Percentiles rank a stretch among this genome's conserved stretches.
These are phyloP conservation scores for Callyntrura guangdongensis DNA, from an alignment of 2,888 invertebrate species.

Conservation along the genomic window DNA sequence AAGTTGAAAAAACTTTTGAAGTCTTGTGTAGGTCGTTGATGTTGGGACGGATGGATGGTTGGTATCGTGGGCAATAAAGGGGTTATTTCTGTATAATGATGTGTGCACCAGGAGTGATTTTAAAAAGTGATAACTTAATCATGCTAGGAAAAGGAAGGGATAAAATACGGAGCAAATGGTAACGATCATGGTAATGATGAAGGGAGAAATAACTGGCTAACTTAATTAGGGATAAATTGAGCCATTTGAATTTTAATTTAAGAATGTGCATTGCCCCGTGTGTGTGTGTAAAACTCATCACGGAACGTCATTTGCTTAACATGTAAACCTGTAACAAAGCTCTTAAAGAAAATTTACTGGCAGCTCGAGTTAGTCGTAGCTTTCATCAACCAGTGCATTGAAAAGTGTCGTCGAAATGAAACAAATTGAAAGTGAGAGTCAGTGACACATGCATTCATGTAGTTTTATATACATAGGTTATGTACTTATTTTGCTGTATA, in stretches of 20 bases:
- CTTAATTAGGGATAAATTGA: conserved; percentile 51
- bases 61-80: conserved; percentile 25
- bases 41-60: neutral
- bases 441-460: too few relatives aligned
- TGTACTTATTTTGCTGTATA: too few relatives aligned
- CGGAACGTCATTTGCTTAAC: too few relatives aligned
- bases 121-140: conserved; percentile 55
- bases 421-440: too few relatives aligned
- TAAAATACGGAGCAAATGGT: neutral
- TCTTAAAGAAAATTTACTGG: conserved; percentile 26
- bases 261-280: too few relatives aligned
- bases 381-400: too few relatives aligned
- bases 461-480: too few relatives aligned
- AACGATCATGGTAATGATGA: neutral
- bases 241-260: conserved; percentile 50
- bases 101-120: conserved; percentile 58
- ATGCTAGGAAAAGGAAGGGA: neutral
- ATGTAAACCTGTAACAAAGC: too few relatives aligned
- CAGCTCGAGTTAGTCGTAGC: too few relatives aligned
- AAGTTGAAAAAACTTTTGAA: neutral
- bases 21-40: neutral
- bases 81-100: conserved; percentile 24
- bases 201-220: conserved; percentile 38
- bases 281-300: too few relatives aligned
- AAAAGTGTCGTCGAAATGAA: too few relatives aligned